phyloP scores from a whole-genome alignment of 37 sponge, comb jelly and placozoan genomes.

The Chondrilla cf. caribensis region DNA sequence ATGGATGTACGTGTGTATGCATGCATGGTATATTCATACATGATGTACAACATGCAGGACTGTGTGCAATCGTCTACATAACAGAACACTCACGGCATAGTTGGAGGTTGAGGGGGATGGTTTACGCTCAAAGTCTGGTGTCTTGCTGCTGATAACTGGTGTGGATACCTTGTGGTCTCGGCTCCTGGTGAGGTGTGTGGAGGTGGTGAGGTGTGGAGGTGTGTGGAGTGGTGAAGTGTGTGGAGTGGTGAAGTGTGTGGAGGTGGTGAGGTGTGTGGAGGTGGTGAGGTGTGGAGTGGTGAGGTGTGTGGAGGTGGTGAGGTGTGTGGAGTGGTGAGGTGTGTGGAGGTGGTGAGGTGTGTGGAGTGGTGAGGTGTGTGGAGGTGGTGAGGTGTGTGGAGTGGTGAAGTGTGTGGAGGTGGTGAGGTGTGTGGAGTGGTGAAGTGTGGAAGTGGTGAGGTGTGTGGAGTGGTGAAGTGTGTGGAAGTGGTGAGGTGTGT shows the following conservation, averaged over 20 bases:
- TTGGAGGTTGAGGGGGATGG: neutral
- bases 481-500: neutral
- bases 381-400: neutral
- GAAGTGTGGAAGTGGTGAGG: slow-evolving; percentile 14
- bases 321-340: neutral
- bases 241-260: neutral
- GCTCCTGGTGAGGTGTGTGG: neutral
- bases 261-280: neutral
- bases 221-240: neutral
- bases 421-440: neutral
- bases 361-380: neutral
- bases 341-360: neutral
- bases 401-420: neutral
- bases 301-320: neutral
- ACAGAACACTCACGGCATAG: neutral
- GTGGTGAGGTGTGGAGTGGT: neutral
- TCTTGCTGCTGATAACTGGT: neutral
- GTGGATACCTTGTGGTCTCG: neutral
- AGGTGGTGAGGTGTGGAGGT: slow-evolving; percentile 15
- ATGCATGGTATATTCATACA: no score
- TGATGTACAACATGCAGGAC: no score
- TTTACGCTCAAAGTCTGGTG: neutral
- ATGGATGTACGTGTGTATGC: no score
- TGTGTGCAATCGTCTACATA: no score
- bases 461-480: neutral